Percentiles rank a stretch among this genome's conserved stretches.
phyloP scores from a whole-genome alignment of 2,797 vertebrate genomes.

The Ptychobarbus kaznakovi region DNA sequence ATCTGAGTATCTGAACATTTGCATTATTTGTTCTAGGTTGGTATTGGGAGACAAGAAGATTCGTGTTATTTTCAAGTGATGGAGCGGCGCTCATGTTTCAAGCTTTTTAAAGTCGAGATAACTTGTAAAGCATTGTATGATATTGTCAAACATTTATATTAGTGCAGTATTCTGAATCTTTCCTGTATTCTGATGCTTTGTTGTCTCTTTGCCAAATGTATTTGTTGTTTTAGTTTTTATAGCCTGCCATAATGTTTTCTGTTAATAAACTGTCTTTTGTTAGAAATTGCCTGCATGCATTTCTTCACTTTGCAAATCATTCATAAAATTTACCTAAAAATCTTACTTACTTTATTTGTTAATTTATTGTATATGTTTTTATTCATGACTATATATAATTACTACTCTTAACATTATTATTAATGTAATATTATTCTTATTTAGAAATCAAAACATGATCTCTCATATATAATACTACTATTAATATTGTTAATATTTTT shows the following conservation, averaged over 20 bases:
- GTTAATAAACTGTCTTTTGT: conserved; percentile 34
- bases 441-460: neutral
- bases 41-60: conserved; percentile 75
- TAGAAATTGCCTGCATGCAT: neutral
- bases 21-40: conserved; percentile 65
- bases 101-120: conserved; percentile 16
- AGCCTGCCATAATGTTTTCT: conserved; percentile 14
- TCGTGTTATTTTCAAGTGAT: conserved; percentile 71
- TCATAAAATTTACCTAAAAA: neutral
- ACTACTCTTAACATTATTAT: too few relatives aligned
- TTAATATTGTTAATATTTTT: too few relatives aligned
- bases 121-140: conserved; percentile 39
- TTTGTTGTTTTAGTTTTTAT: conserved; percentile 32
- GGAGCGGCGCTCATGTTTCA: neutral
- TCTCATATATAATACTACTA: too few relatives aligned
- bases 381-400: too few relatives aligned
- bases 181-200: conserved; percentile 6
- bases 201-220: conserved; percentile 1
- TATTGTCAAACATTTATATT: conserved; percentile 29
- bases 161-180: neutral
- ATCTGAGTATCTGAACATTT: neutral
- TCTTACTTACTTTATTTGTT: too few relatives aligned
- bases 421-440: neutral
- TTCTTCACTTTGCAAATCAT: neutral
- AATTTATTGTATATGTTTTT: too few relatives aligned